phyloP scores from a whole-genome alignment of 2,797 vertebrate genomes.

The Coregonus sp. region DNA sequence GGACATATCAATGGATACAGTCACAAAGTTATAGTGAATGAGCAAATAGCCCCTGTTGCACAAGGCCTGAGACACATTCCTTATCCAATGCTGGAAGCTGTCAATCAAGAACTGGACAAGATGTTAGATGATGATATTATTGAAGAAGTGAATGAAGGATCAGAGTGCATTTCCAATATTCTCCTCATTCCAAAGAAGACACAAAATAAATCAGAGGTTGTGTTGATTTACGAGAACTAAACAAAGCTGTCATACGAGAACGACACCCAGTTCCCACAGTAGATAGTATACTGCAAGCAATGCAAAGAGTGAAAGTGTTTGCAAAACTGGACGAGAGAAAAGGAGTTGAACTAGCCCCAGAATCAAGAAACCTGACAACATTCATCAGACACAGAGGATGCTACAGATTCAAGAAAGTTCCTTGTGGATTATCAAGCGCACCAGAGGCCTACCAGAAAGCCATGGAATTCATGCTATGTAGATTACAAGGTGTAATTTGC shows the following conservation, averaged over 20 bases:
- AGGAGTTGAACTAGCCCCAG: constrained; percentile 17
- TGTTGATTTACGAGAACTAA: too few species aligned
- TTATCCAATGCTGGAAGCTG: constrained; percentile 24
- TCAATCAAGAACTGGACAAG: constrained; percentile 23
- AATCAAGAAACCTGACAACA: constrained; percentile 31
- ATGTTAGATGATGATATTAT: constrained; percentile 34
- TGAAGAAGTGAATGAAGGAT: constrained; percentile 29
- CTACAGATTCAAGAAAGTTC: constrained; percentile 17
- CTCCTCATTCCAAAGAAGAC: constrained; percentile 19
- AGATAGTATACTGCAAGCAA: constrained; percentile 34
- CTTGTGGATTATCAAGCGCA: constrained; percentile 22
- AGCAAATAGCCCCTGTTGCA: constrained; percentile 13
- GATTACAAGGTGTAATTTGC: neutral
- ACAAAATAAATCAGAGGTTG: neutral
- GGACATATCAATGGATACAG: constrained; percentile 15
- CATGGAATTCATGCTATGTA: constrained; percentile 25
- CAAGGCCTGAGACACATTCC: constrained; percentile 14
- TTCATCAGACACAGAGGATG: constrained; percentile 39
- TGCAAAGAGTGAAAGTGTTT: constrained; percentile 33
- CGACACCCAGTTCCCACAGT: constrained; percentile 35
- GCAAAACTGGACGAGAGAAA: neutral
- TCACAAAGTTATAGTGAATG: constrained; percentile 13
- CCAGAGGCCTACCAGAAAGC: constrained; percentile 25
- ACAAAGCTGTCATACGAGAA: neutral
- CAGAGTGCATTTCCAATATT: constrained; percentile 24